phyloP scores from a whole-genome alignment of 2,113 vertebrate species.

The Oenanthe oenanthe region DNA sequence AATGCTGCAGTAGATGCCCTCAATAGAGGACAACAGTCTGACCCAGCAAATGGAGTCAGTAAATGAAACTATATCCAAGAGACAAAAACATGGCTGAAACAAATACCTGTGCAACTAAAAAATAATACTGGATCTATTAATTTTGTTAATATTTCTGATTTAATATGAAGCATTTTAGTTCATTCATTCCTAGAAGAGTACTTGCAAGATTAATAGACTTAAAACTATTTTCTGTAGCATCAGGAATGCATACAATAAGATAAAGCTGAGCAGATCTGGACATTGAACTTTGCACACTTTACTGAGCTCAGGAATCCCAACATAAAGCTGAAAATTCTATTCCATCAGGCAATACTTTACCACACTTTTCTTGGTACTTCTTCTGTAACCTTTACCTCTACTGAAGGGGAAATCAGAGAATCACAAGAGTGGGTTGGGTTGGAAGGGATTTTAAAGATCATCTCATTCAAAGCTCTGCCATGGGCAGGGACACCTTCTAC shows the following conservation, averaged over 20 bases:
- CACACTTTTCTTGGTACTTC: neutral
- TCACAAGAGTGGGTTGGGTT: neutral
- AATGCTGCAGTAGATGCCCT: neutral
- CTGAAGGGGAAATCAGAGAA: neutral
- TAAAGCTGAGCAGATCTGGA: neutral
- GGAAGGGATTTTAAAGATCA: neutral
- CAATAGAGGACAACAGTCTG: neutral
- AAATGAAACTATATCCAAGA: neutral
- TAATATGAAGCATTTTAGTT: neutral
- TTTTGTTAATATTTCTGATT: neutral
- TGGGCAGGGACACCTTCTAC: neutral
- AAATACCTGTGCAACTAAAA: neutral
- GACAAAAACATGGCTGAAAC: neutral
- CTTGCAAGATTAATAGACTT: neutral
- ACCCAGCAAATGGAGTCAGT: neutral
- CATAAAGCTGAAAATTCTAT: neutral
- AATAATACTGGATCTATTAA: neutral
- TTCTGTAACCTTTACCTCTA: neutral
- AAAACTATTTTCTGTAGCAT: neutral
- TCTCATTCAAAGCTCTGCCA: neutral
- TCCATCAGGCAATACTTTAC: neutral
- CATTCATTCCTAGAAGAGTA: neutral
- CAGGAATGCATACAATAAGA: neutral
- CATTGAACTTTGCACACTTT: neutral
- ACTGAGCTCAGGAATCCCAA: neutral